Evolutionary conservation across 2,797 vertebrate genomes (phyloP).

Genomic region (Galagoides demidoff): DNA sequence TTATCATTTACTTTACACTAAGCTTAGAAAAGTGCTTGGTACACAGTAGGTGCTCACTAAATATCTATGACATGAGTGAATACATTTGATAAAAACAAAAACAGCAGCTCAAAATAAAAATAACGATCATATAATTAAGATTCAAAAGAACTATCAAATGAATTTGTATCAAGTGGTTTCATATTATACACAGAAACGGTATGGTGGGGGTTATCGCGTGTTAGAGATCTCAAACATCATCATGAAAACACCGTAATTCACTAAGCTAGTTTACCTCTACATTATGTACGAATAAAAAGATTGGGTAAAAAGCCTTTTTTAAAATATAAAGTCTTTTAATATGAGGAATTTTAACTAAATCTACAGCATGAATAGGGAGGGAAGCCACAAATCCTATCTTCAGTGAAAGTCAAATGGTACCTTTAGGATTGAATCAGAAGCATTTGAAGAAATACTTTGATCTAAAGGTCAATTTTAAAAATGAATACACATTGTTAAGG

Average conservation of each 20-base stretch:
- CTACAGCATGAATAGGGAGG: neutral
- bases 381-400: neutral
- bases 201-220: neutral
- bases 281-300: neutral
- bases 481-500: neutral
- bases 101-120: neutral
- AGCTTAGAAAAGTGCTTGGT: conserved; percentile 11
- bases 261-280: neutral
- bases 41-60: neutral
- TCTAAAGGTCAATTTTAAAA: conserved; percentile 50
- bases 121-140: neutral
- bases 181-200: neutral
- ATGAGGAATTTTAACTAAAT: conserved; percentile 42
- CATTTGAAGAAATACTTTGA: conserved; percentile 6
- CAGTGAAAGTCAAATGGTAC: neutral
- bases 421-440: neutral
- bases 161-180: neutral
- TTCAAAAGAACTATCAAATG: neutral
- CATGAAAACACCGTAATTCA: conserved; percentile 23
- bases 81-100: conserved; percentile 18
- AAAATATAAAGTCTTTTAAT: conserved; percentile 21
- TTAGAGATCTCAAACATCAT: neutral
- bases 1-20: neutral
- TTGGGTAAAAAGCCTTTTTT: neutral
- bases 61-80: neutral